Conservation (phyloP, 2,113 vertebrate genomes). For the Rousettus leschenaultii region DNA sequence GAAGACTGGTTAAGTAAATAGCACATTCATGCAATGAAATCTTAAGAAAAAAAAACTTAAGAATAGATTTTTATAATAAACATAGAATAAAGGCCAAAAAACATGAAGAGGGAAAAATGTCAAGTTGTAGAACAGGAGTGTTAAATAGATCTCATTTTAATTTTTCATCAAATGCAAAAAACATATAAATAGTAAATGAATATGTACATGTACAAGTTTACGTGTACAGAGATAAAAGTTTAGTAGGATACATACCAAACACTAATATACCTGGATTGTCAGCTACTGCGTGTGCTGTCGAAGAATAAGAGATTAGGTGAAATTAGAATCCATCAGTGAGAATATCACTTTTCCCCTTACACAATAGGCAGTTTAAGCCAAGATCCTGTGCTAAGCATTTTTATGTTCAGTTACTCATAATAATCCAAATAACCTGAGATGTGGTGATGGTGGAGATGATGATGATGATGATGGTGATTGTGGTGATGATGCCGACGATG, state of each 20-base stretch:
- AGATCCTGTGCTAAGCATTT: not conserved
- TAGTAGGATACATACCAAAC: not conserved
- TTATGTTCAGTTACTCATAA: not conserved
- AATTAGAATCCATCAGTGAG: not conserved
- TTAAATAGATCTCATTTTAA: conserved; percentile 27
- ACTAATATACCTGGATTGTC: not conserved
- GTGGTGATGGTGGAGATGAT: not conserved
- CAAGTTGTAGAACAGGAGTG: not conserved
- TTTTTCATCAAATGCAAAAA: conserved; percentile 6
- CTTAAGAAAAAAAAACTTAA: not conserved
- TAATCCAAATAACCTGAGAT: not conserved
- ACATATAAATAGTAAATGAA: not conserved
- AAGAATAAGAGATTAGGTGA: not conserved
- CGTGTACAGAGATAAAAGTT: not conserved
- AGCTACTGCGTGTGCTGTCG: not conserved
- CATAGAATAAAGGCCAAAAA: not conserved
- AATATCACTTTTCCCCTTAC: not conserved
- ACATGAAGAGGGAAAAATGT: not conserved
- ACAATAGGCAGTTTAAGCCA: not conserved
- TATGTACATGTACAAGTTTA: not conserved
- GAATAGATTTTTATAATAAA: not conserved
- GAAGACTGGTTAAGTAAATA: not conserved
- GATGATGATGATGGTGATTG: no score
- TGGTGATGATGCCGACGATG: not conserved
- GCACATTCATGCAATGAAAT: not conserved